These are phyloP conservation scores for Sciaenops ocellatus DNA, from an alignment of 2,797 vertebrate species.

Conservation along the genomic window DNA sequence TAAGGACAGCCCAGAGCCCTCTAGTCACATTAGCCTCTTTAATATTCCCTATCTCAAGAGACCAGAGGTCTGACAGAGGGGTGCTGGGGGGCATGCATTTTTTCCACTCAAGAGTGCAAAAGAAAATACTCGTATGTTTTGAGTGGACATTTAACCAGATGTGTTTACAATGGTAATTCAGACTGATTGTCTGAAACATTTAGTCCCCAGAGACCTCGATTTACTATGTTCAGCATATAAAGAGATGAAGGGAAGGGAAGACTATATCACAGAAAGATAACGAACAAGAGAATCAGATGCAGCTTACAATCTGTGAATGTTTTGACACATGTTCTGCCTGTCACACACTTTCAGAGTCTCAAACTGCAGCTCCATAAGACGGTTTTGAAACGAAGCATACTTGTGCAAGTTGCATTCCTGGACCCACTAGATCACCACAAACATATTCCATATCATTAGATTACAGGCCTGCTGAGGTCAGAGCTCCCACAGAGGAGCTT, in stretches of 20 bases:
- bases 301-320: slow-evolving; percentile 8
- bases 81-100: slow-evolving; percentile 80
- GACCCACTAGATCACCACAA: slow-evolving; percentile 67
- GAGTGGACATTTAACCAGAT: slow-evolving; percentile 65
- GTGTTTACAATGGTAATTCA: slow-evolving; percentile 74
- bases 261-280: neutral
- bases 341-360: slow-evolving; percentile 26
- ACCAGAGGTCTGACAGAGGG: slow-evolving; percentile 75
- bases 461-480: slow-evolving; percentile 74
- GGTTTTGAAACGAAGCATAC: slow-evolving; percentile 52
- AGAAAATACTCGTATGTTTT: slow-evolving; percentile 63
- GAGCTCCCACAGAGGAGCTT: slow-evolving; percentile 64
- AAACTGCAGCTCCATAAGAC: slow-evolving; percentile 29
- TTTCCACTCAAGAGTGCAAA: slow-evolving; percentile 80
- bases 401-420: slow-evolving; percentile 75
- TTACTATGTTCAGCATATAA: slow-evolving; percentile 3
- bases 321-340: slow-evolving; percentile 31
- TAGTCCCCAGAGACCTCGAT: slow-evolving; percentile 31
- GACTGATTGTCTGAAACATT: slow-evolving; percentile 50
- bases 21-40: slow-evolving; percentile 80
- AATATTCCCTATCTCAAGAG: slow-evolving; percentile 83
- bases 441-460: slow-evolving; percentile 79
- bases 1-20: slow-evolving; percentile 67
- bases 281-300: neutral
- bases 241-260: neutral